Percentiles rank a stretch among this genome's conserved stretches.
phyloP scores from a whole-genome alignment of 2,888 invertebrate species.

The Macrosiphum euphorbiae region DNA sequence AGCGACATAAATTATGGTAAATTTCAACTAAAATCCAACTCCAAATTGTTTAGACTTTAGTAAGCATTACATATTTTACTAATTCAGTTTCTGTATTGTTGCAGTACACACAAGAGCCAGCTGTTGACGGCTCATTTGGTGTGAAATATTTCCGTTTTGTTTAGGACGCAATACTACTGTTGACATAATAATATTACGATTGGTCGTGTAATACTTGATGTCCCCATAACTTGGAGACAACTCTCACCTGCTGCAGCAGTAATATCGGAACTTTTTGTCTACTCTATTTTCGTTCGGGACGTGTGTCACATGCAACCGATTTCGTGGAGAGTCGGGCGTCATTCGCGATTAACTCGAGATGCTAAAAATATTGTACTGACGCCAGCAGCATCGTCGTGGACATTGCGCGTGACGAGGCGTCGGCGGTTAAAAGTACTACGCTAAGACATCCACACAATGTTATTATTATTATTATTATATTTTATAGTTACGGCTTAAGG shows the following conservation, averaged over 20 bases:
- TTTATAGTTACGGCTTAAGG: background rate
- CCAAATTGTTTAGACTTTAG: too few relatives aligned
- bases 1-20: background rate
- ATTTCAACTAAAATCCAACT: background rate
- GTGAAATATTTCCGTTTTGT: background rate
- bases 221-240: background rate
- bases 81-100: background rate
- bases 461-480: background rate
- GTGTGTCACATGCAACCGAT: background rate
- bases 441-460: background rate
- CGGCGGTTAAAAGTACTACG: background rate
- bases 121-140: background rate
- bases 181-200: too few relatives aligned
- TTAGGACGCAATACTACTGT: too few relatives aligned
- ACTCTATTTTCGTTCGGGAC: background rate
- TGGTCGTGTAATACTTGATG: too few relatives aligned
- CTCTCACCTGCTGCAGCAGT: background rate
- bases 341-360: background rate
- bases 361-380: background rate
- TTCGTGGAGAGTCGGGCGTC: background rate
- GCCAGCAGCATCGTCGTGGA: background rate
- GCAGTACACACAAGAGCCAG: background rate
- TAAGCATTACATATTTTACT: too few relatives aligned
- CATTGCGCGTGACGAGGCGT: background rate
- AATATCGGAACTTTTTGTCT: background rate